phyloP scores from a whole-genome alignment of 1,140 invertebrate species.

The Bombus waltoni region DNA sequence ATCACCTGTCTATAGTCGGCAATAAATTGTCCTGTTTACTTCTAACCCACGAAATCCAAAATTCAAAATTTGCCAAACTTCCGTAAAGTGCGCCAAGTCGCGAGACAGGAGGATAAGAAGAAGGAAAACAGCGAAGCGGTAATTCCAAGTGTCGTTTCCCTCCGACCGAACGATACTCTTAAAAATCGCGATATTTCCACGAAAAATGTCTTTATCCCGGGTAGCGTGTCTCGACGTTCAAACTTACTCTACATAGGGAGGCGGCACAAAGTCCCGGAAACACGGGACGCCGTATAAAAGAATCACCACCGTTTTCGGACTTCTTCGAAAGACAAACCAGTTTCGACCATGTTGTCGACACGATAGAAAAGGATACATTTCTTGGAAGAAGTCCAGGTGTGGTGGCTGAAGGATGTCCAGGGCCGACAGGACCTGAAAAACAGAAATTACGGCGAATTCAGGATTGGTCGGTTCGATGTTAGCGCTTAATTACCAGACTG shows the following conservation, averaged over 20 bases:
- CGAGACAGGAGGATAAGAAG: too few relatives aligned
- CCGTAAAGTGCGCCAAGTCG: neutral
- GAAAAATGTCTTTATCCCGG: neutral
- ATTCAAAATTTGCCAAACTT: neutral
- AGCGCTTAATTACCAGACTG: too few relatives aligned
- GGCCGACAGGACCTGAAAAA: slow-evolving; percentile 93
- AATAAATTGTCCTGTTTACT: neutral
- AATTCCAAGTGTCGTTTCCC: neutral
- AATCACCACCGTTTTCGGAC: slow-evolving; percentile 33
- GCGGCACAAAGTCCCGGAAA: neutral
- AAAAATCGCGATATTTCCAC: neutral
- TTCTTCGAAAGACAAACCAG: slow-evolving; percentile 17
- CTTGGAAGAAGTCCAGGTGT: slow-evolving; percentile 98
- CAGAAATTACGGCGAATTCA: neutral
- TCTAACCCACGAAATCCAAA: neutral
- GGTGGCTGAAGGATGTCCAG: slow-evolving; percentile 98
- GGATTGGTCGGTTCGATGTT: too few relatives aligned
- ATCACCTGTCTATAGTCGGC: neutral
- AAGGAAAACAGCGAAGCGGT: too few relatives aligned
- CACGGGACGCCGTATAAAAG: slow-evolving; percentile 7
- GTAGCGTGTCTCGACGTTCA: neutral
- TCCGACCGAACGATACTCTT: neutral
- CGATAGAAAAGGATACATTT: slow-evolving; percentile 97
- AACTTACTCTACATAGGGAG: neutral
- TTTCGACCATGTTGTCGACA: neutral